Percentiles rank a stretch among this genome's conserved stretches.
These are phyloP conservation scores for Labeo rohita DNA, from an alignment of 2,113 vertebrate genomes.

Conservation along the genomic window DNA sequence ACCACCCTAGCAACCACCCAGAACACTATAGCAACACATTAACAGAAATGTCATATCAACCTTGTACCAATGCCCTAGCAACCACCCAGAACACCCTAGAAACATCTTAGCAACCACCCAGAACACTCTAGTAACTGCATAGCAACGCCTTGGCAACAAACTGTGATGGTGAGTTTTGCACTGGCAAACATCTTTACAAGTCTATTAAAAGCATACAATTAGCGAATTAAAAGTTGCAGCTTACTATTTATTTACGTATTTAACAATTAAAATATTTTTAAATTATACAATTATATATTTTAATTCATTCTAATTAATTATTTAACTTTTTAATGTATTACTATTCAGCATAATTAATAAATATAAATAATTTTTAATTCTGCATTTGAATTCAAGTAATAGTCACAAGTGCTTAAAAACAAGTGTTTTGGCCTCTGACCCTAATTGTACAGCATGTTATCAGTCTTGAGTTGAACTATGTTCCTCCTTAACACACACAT, in stretches of 20 bases:
- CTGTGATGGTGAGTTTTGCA: not conserved
- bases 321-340: too few relatives aligned
- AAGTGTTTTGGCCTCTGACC: slow-evolving; percentile 25
- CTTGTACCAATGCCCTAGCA: too few relatives aligned
- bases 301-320: too few relatives aligned
- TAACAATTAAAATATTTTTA: not conserved
- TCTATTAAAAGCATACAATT: not conserved
- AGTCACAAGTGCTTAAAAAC: slow-evolving; percentile 1
- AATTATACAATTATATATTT: too few relatives aligned
- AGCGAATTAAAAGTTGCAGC: not conserved
- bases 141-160: not conserved
- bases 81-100: not conserved
- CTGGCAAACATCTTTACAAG: not conserved
- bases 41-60: not conserved
- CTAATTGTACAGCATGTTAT: slow-evolving; percentile 65
- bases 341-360: not conserved
- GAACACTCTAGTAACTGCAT: not conserved
- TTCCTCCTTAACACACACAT: slow-evolving; percentile 46
- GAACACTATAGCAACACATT: not conserved
- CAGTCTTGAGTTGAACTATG: slow-evolving; percentile 70
- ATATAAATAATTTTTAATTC: not conserved
- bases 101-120: not conserved
- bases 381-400: slow-evolving; percentile 16
- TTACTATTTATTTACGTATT: not conserved
- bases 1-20: not conserved